Evolutionary conservation across 1,140 invertebrate species (phyloP).

Genomic region (Drosophila triauraria): DNA sequence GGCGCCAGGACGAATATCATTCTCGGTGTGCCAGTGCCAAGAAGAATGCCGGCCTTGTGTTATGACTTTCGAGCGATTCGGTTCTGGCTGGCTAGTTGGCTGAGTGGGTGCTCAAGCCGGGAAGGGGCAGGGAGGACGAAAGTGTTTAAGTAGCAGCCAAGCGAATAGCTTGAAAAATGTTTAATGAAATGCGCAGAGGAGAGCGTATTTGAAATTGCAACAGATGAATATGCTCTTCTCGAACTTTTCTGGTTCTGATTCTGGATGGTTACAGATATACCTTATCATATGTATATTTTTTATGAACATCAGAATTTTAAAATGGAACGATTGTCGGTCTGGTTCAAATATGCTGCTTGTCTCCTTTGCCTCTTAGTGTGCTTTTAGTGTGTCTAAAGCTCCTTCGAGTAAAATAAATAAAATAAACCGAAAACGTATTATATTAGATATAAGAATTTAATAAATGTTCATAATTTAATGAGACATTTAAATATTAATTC

Average conservation of each 20-base stretch:
- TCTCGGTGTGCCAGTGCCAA: conserved; percentile 32
- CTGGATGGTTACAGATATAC: too few relatives aligned
- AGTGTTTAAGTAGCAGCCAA: conserved; percentile 63
- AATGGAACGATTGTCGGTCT: too few relatives aligned
- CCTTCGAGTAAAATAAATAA: too few relatives aligned
- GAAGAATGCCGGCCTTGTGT: conserved; percentile 39
- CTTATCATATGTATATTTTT: too few relatives aligned
- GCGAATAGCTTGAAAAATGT: conserved; percentile 54
- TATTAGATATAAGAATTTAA: too few relatives aligned
- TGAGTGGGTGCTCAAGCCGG: conserved; percentile 29
- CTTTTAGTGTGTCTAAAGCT: too few relatives aligned
- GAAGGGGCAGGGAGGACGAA: background rate
- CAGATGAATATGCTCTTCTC: background rate
- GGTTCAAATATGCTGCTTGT: too few relatives aligned
- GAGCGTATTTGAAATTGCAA: conserved; percentile 32
- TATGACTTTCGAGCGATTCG: conserved; percentile 67
- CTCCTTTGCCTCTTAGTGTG: too few relatives aligned
- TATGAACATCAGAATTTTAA: too few relatives aligned
- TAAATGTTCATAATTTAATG: too few relatives aligned
- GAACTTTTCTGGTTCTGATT: background rate
- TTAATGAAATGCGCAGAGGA: conserved; percentile 70
- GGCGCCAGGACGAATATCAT: conserved; percentile 32
- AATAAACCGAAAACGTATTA: too few relatives aligned
- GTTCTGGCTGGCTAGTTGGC: conserved; percentile 42
- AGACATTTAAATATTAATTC: too few relatives aligned